Conservation (phyloP, 2,888 invertebrate species). For the Linnaemya vulpina region DNA sequence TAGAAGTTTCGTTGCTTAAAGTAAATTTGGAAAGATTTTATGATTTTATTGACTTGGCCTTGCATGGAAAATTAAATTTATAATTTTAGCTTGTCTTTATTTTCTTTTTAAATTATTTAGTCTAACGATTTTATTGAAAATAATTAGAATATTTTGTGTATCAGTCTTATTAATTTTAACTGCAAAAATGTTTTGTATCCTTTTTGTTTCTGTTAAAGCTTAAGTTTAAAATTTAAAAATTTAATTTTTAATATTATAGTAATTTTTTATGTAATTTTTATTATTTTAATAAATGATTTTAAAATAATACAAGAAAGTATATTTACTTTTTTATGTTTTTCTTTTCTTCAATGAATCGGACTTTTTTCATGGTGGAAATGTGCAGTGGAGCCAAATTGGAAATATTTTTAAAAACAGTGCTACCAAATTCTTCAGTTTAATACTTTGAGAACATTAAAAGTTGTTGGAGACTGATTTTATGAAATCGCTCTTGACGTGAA, state of each 20-base stretch:
- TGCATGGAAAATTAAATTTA: conserved; percentile 4
- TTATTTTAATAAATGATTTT: conserved; percentile 70
- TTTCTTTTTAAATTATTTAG: conserved; percentile 23
- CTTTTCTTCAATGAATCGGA: too few relatives aligned
- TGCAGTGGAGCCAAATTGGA: too few relatives aligned
- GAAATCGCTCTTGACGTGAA: too few relatives aligned
- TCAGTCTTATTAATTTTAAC: conserved; percentile 50
- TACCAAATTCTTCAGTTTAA: too few relatives aligned
- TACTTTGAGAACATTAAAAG: too few relatives aligned
- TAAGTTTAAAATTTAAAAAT: conserved; percentile 60
- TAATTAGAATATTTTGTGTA: conserved; percentile 7
- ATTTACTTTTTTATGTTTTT: neutral
- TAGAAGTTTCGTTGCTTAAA: conserved; percentile 10
- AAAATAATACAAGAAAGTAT: conserved; percentile 40
- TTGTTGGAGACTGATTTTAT: too few relatives aligned
- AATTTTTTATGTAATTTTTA: conserved; percentile 71
- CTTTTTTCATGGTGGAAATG: too few relatives aligned
- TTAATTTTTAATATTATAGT: conserved; percentile 48
- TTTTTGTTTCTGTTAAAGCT: conserved; percentile 43
- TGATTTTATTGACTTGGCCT: conserved; percentile 29
- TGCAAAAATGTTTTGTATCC: conserved; percentile 9
- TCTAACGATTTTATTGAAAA: conserved; percentile 3
- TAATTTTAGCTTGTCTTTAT: conserved; percentile 15
- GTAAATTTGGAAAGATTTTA: neutral
- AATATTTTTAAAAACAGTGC: too few relatives aligned